These are phyloP conservation scores for Argyresthia goedartella DNA, from an alignment of 2,888 invertebrate species.

Conservation along the genomic window DNA sequence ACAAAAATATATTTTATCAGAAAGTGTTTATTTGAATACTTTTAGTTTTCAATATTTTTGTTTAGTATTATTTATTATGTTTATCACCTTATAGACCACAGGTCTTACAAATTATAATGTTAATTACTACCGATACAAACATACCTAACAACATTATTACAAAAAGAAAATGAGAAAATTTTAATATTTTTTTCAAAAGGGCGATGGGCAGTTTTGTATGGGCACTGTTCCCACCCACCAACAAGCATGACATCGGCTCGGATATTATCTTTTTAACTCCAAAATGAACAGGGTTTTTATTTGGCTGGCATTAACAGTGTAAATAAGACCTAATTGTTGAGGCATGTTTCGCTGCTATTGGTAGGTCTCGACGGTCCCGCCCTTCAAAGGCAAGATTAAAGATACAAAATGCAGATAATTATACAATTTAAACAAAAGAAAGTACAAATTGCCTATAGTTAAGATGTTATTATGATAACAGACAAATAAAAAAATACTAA, in stretches of 20 bases:
- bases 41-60: conserved; percentile 1
- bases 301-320: no score
- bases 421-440: background rate
- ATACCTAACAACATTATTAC: no score
- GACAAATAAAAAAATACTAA: background rate
- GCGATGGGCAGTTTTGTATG: no score
- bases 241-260: no score
- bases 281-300: no score
- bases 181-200: no score
- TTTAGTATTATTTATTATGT: conserved; percentile 7
- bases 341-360: no score
- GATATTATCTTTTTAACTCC: no score
- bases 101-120: conserved; percentile 34
- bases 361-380: no score
- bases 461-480: conserved; percentile 3
- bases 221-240: no score
- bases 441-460: background rate
- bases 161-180: no score
- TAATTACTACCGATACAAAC: background rate
- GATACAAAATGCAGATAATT: background rate
- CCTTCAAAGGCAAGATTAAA: background rate
- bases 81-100: conserved; percentile 52
- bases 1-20: background rate
- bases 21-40: background rate
- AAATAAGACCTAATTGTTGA: no score